Evolutionary conservation across 2,888 invertebrate genomes (phyloP).

Genomic region (Orthosia gothica): DNA sequence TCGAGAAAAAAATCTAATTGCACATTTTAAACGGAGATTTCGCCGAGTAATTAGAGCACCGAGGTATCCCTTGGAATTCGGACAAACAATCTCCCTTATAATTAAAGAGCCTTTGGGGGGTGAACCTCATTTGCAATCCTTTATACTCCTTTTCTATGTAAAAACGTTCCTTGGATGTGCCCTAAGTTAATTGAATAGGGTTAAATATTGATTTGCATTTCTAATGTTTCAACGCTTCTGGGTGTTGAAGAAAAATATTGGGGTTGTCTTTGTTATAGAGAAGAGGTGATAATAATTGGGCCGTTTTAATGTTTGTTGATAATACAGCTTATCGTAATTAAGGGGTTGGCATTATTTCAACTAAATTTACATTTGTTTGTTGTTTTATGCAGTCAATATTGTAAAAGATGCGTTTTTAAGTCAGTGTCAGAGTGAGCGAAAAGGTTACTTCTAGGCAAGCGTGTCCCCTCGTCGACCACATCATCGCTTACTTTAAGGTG

Average conservation of each 20-base stretch:
- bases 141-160: constrained; percentile 84
- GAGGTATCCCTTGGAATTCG: constrained; percentile 78
- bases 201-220: constrained; percentile 69
- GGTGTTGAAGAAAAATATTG: constrained; percentile 50
- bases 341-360: neutral
- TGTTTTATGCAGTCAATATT: too few species aligned
- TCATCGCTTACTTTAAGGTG: too few species aligned
- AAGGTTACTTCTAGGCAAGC: too few species aligned
- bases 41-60: constrained; percentile 81
- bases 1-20: constrained; percentile 72
- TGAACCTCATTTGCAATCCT: constrained; percentile 87
- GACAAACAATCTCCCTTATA: constrained; percentile 87
- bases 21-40: constrained; percentile 79
- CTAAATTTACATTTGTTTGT: neutral
- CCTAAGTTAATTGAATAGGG: constrained; percentile 70
- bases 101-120: constrained; percentile 83
- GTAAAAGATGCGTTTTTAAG: too few species aligned
- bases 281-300: constrained; percentile 16
- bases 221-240: constrained; percentile 52
- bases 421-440: too few species aligned
- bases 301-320: constrained; percentile 6
- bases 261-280: constrained; percentile 9
- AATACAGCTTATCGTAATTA: neutral
- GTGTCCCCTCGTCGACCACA: too few species aligned
- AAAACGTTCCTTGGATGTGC: constrained; percentile 75